Percentiles rank a stretch among this genome's conserved stretches.
These are phyloP conservation scores for Daktulosphaira vitifoliae DNA, from an alignment of 1,140 invertebrate species.

Conservation along the genomic window DNA sequence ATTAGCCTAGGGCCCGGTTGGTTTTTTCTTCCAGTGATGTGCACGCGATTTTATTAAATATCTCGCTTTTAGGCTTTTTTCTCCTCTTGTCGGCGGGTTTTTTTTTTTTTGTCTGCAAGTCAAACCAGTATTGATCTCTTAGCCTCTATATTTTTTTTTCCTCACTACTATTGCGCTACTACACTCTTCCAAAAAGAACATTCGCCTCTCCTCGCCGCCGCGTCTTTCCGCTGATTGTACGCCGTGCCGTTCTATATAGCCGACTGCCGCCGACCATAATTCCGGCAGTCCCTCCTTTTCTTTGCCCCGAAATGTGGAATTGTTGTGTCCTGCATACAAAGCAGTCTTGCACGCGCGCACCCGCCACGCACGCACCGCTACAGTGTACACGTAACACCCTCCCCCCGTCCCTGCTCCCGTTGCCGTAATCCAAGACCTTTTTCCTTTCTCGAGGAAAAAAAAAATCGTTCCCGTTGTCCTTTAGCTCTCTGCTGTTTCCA, in stretches of 20 bases:
- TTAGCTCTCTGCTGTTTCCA: neutral
- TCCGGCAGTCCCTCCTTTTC: conserved; percentile 30
- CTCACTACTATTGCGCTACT: neutral
- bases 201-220: neutral
- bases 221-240: neutral
- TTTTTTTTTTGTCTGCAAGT: neutral
- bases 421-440: conserved; percentile 25
- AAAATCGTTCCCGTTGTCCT: conserved; percentile 31
- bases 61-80: neutral
- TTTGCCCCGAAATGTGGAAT: conserved; percentile 21
- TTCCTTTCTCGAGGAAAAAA: conserved; percentile 23
- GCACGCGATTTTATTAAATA: conserved; percentile 15
- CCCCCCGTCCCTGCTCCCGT: neutral
- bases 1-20: conserved; percentile 22
- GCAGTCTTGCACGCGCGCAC: conserved; percentile 31
- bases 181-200: conserved; percentile 8
- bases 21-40: neutral
- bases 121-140: conserved; percentile 32
- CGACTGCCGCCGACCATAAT: conserved; percentile 25
- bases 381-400: neutral
- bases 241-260: neutral
- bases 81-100: neutral
- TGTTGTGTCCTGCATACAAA: conserved; percentile 32
- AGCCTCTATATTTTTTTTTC: conserved; percentile 4
- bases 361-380: conserved; percentile 24